Percentiles rank a stretch among this genome's conserved stretches.
Evolutionary conservation across 2,888 invertebrate species (phyloP).

Genomic region (Meteorus colon): DNA sequence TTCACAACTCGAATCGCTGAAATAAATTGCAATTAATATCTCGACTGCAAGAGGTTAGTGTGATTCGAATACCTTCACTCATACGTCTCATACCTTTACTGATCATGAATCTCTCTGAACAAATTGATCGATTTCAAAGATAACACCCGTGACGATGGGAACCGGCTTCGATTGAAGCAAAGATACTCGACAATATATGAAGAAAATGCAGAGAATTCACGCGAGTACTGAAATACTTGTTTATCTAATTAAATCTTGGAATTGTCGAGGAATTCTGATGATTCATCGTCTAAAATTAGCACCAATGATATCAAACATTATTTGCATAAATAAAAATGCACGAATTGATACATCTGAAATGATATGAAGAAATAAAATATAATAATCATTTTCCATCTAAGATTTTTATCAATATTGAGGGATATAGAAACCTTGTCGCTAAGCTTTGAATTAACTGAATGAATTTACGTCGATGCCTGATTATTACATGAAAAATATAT

Average conservation of each 20-base stretch:
- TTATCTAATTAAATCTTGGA: background rate
- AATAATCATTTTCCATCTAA: too few species aligned
- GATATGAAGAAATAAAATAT: background rate
- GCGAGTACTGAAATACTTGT: background rate
- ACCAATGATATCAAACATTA: background rate
- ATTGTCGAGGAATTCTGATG: background rate
- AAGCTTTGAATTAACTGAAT: too few species aligned
- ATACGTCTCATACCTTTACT: background rate
- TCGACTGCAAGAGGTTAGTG: too few species aligned
- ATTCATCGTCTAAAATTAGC: background rate
- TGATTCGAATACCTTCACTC: constrained; percentile 6
- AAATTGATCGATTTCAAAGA: constrained; percentile 28
- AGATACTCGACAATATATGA: background rate
- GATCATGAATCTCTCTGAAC: background rate
- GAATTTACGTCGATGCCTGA: too few species aligned
- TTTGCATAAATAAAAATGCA: background rate
- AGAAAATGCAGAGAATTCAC: constrained; percentile 26
- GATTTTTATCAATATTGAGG: too few species aligned
- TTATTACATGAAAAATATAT: too few species aligned
- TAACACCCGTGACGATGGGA: constrained; percentile 22
- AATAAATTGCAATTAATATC: too few species aligned
- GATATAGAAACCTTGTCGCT: too few species aligned
- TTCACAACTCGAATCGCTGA: too few species aligned
- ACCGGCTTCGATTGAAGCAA: background rate
- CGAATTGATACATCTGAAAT: too few species aligned